Evolutionary conservation across 2,888 invertebrate species (phyloP).

Genomic region (Diarsia dahlii): DNA sequence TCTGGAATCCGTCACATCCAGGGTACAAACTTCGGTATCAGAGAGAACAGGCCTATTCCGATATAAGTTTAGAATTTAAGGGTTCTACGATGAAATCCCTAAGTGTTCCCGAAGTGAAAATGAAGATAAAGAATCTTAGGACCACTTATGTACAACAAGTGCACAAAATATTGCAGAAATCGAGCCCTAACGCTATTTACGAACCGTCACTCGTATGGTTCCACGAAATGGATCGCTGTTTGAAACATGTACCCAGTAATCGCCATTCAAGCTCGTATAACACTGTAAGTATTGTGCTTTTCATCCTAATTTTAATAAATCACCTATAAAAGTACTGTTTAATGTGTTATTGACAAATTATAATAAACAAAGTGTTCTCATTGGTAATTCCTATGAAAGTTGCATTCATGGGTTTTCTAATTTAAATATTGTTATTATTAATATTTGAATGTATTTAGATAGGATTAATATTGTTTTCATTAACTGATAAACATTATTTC

Average conservation of each 20-base stretch:
- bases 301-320: background rate
- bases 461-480: background rate
- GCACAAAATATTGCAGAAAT: constrained; percentile 84
- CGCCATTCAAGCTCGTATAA: constrained; percentile 70
- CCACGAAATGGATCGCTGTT: constrained; percentile 84
- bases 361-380: background rate
- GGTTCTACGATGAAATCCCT: constrained; percentile 76
- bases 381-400: background rate
- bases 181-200: constrained; percentile 81
- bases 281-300: constrained; percentile 56
- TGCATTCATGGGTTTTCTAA: background rate
- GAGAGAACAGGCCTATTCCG: constrained; percentile 81
- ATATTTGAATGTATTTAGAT: background rate
- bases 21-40: constrained; percentile 82
- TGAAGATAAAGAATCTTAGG: constrained; percentile 87
- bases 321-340: background rate
- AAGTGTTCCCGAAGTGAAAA: constrained; percentile 83
- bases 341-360: background rate
- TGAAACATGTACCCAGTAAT: constrained; percentile 80
- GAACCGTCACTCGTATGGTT: constrained; percentile 86
- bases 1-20: constrained; percentile 86
- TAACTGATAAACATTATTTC: constrained; percentile 41
- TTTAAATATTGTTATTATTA: background rate
- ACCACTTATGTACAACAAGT: constrained; percentile 88
- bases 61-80: constrained; percentile 80